Conservation (phyloP, 2,888 invertebrate species). For the Gari tellinella region DNA sequence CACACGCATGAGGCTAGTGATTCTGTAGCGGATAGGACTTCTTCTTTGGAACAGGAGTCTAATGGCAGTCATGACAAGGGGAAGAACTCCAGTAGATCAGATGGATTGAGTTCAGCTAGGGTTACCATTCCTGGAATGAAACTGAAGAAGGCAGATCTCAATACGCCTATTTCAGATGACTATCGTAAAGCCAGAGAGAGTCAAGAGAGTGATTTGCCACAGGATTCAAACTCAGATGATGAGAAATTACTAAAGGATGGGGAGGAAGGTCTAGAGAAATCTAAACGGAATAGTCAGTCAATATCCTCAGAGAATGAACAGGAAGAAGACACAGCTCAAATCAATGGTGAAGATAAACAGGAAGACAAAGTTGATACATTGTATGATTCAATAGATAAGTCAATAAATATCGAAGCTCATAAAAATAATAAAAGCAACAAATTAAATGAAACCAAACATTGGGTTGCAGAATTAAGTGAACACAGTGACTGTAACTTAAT, state of each 20-base stretch:
- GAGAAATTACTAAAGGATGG: conserved; percentile 24
- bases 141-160: no score
- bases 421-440: no score
- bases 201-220: conserved; percentile 60
- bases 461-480: background rate
- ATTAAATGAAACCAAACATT: no score
- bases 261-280: conserved; percentile 17
- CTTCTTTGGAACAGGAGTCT: conserved; percentile 48
- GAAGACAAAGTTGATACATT: no score
- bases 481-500: background rate
- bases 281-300: conserved; percentile 54
- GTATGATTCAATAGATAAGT: no score
- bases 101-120: conserved; percentile 3
- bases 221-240: conserved; percentile 54
- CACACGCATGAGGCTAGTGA: conserved; percentile 59
- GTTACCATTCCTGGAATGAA: background rate
- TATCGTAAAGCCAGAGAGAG: conserved; percentile 41
- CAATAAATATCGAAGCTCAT: no score
- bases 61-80: conserved; percentile 18
- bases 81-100: conserved; percentile 6
- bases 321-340: background rate
- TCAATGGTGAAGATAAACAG: background rate
- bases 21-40: conserved; percentile 42
- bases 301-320: conserved; percentile 57
- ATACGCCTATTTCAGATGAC: no score